Evolutionary conservation across 2,888 invertebrate species (phyloP).

Genomic region (Sceliomorpha sp.): DNA sequence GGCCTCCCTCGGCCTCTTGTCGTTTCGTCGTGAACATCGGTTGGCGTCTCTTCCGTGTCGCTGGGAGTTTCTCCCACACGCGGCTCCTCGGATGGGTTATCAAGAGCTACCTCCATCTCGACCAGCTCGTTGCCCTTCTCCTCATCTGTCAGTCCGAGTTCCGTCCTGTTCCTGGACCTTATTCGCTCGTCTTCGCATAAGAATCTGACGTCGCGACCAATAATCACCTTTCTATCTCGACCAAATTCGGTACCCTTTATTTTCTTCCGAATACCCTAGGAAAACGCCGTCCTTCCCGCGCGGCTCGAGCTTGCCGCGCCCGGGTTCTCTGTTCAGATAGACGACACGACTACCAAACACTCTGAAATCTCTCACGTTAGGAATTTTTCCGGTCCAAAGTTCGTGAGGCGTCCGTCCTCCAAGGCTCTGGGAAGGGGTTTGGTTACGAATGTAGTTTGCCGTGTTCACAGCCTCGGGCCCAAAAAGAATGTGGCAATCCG

Average conservation of each 20-base stretch:
- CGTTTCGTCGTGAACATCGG: no score
- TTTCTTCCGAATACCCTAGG: slow-evolving; percentile 36
- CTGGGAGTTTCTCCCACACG: no score
- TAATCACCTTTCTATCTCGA: slow-evolving; percentile 28
- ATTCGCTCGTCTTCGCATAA: no score
- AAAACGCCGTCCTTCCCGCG: slow-evolving; percentile 40
- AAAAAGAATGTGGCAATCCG: slow-evolving; percentile 54
- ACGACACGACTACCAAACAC: slow-evolving; percentile 56
- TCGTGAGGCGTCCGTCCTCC: slow-evolving; percentile 49
- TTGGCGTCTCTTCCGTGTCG: background rate
- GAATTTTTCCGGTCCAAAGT: slow-evolving; percentile 22
- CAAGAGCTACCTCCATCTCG: no score
- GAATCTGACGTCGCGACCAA: slow-evolving; percentile 46
- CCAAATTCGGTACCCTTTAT: slow-evolving; percentile 46
- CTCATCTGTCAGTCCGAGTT: no score
- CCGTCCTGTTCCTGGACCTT: background rate
- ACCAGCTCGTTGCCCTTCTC: background rate
- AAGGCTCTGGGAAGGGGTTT: slow-evolving; percentile 48
- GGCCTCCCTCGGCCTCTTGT: slow-evolving; percentile 23
- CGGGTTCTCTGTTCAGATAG: slow-evolving; percentile 14
- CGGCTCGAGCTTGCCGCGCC: slow-evolving; percentile 29
- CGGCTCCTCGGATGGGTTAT: no score
- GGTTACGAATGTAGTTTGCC: slow-evolving; percentile 62
- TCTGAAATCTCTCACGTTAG: slow-evolving; percentile 46
- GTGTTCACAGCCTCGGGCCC: slow-evolving; percentile 64